Conservation (phyloP, 2,888 invertebrate species). For the Colletes collaris region DNA sequence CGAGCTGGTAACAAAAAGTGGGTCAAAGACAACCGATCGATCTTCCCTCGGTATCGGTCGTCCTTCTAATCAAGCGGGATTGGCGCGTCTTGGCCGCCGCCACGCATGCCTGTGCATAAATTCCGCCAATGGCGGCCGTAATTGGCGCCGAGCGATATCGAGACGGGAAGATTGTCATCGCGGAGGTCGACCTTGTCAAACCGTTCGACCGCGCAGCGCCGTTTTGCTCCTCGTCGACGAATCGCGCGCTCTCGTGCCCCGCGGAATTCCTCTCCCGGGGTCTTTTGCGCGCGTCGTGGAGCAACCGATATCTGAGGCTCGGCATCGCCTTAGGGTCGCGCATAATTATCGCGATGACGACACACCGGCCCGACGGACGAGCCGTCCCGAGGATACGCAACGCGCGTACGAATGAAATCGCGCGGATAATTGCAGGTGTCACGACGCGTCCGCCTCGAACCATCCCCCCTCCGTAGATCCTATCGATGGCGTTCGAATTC, state of each 20-base stretch:
- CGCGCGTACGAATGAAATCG: conserved; percentile 55
- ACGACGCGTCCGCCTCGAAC: conserved; percentile 37
- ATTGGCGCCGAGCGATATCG: conserved; percentile 66
- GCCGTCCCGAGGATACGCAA: conserved; percentile 28
- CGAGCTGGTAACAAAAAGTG: conserved; percentile 42
- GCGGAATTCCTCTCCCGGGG: conserved; percentile 31
- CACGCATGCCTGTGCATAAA: conserved; percentile 61
- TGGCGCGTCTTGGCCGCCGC: conserved; percentile 20
- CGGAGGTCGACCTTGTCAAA: conserved; percentile 65
- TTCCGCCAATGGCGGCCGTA: conserved; percentile 59
- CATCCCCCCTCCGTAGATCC: conserved; percentile 19
- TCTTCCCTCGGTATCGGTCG: conserved; percentile 47
- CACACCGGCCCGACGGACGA: not conserved
- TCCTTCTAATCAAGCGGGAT: conserved; percentile 49
- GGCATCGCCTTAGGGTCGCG: conserved; percentile 50
- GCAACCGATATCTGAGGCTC: conserved; percentile 54
- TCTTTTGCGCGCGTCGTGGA: conserved; percentile 44
- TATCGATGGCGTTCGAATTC: conserved; percentile 50
- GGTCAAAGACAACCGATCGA: conserved; percentile 61
- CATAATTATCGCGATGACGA: conserved; percentile 66
- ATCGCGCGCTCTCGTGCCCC: conserved; percentile 42
- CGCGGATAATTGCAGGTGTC: conserved; percentile 64
- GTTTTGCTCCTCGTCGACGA: conserved; percentile 21
- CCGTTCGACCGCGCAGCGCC: conserved; percentile 14
- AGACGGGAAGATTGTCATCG: conserved; percentile 65